Conservation (phyloP, 2,797 vertebrate species). For the Molothrus ater region DNA sequence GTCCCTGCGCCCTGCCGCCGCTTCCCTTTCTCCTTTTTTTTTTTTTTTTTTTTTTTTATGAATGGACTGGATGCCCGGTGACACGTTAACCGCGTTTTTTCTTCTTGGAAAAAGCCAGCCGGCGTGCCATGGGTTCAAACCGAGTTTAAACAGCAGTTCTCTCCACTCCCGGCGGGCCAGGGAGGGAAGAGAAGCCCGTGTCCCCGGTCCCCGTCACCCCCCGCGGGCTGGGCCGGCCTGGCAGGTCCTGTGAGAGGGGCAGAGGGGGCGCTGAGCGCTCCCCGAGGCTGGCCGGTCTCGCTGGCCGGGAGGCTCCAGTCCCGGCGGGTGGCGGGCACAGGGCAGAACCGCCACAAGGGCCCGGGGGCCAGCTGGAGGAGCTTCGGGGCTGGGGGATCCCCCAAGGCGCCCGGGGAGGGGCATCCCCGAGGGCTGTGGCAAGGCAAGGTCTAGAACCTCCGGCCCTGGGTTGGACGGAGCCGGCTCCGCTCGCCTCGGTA, state of each 20-base stretch:
- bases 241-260: background rate
- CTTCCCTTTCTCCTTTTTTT: background rate
- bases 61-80: slow-evolving; percentile 77
- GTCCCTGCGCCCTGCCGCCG: slow-evolving; percentile 2
- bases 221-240: background rate
- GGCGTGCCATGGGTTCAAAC: background rate
- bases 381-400: background rate
- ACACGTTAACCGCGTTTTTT: slow-evolving; percentile 69
- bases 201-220: background rate
- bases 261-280: background rate
- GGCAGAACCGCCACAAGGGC: background rate
- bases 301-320: background rate
- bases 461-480: background rate
- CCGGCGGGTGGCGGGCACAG: background rate
- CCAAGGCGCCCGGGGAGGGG: background rate
- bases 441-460: background rate
- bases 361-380: background rate
- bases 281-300: background rate
- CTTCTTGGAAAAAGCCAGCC: slow-evolving; percentile 37
- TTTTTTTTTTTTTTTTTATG: slow-evolving; percentile 65
- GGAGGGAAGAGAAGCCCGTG: background rate
- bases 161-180: background rate
- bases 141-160: background rate
- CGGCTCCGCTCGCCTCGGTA: background rate
- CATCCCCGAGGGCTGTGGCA: background rate